Base-by-base conservation (phyloP, 2,888 invertebrate genomes). In the Eupithecia insigniata region DNA sequence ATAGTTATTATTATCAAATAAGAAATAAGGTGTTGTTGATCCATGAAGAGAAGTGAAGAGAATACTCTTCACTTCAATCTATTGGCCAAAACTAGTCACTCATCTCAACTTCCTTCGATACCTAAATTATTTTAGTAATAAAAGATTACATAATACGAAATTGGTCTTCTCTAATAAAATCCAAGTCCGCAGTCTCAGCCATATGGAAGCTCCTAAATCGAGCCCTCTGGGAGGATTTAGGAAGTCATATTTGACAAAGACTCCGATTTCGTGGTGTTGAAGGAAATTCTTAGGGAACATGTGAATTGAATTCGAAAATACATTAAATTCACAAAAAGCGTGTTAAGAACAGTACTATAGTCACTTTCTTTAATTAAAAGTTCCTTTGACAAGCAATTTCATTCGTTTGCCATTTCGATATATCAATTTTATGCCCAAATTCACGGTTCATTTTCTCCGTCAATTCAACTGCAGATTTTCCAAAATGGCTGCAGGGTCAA, bases 151-250 rank as follows among this genome's bases (percentile, higher is more conserved):
- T 4, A 14, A 14, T 39, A 2, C 12, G 18, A 43, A 7, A 6
- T 22, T 51, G 10, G 22, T 18, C 18, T 18, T 10, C 7, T 8
- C 51, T 3, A 26, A 4, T n/a, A 8, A 26, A 51, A 55, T 3
- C 55, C 5, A 26, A 26, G 55, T 5, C 26, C 55, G 26, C 3
- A 26, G 26, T 55, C 12, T 1, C 26, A 14, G 55, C 64, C 64
- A 6, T 39, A 64, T 64, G 64, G 16, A 34, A 64, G 26, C 64
- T 64, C 36, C 64, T 34, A 64, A 64, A 82, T 80, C 82, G 81
- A 84, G 84, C 87, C 84, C 80, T 79, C 82, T 76, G 81, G 83
- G 84, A 83, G 86, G 87, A 85, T 86, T 86, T 85, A 78, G 80
- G 43, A 67, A 70, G 70, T 70, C 72, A 70, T 70, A 72, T 72